phyloP scores from a whole-genome alignment of 2,888 invertebrate genomes.

The Hypomecis punctinalis region DNA sequence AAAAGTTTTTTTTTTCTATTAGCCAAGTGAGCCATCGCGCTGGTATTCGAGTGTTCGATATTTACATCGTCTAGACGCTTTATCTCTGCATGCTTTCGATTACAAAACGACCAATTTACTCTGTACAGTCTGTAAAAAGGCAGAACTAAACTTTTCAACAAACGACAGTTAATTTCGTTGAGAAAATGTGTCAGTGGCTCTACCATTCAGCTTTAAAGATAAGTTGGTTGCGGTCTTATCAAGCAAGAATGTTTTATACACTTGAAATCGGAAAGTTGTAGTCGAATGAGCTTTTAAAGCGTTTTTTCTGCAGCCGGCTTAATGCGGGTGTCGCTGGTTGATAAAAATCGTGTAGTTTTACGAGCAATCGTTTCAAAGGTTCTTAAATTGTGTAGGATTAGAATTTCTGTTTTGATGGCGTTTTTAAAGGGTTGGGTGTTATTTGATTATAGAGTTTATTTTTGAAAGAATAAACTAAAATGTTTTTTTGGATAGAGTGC shows the following conservation, averaged over 20 bases:
- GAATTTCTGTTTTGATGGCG: conserved; percentile 9
- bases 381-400: conserved; percentile 18
- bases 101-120: conserved; percentile 23
- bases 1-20: conserved; percentile 55
- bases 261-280: conserved; percentile 64
- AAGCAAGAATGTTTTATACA: conserved; percentile 72
- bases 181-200: background rate
- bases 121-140: background rate
- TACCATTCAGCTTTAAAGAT: background rate
- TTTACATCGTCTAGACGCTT: conserved; percentile 82
- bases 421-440: conserved; percentile 3
- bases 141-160: background rate
- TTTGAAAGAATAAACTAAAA: background rate
- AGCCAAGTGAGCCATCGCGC: conserved; percentile 82
- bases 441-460: background rate
- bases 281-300: conserved; percentile 57
- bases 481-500: no score
- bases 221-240: conserved; percentile 57
- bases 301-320: conserved; percentile 46
- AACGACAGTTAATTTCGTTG: background rate
- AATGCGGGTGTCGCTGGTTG: conserved; percentile 37
- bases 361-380: conserved; percentile 28
- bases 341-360: conserved; percentile 32
- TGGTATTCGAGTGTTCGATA: conserved; percentile 80
- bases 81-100: conserved; percentile 66